Conservation (phyloP, 1,140 invertebrate genomes). For the Gryon sp. region DNA sequence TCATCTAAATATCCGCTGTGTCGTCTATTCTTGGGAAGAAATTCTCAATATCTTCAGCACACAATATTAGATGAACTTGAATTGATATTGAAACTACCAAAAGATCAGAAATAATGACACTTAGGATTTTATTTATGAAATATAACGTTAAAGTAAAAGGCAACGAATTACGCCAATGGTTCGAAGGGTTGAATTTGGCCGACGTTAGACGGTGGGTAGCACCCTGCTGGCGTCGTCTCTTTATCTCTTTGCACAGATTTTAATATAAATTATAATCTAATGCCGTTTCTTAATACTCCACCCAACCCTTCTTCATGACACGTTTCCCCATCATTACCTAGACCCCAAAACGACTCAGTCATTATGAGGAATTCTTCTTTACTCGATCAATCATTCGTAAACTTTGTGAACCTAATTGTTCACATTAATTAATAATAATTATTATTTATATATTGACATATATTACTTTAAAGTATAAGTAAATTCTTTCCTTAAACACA, state of each 20-base stretch:
- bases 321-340: constrained; percentile 60
- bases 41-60: no score
- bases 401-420: constrained; percentile 74
- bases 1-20: no score
- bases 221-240: constrained; percentile 65
- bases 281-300: constrained; percentile 78
- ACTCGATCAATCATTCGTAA: constrained; percentile 77
- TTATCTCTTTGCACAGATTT: constrained; percentile 79
- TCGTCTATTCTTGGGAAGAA: no score
- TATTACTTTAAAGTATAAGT: no score
- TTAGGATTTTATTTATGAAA: constrained; percentile 34
- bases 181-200: constrained; percentile 72
- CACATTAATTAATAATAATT: constrained; percentile 77
- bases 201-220: constrained; percentile 62
- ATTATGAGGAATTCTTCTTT: constrained; percentile 79
- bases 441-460: no score
- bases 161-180: constrained; percentile 70
- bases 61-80: no score
- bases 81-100: no score
- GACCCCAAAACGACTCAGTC: constrained; percentile 71
- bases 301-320: constrained; percentile 43
- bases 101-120: no score
- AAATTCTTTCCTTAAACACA: no score
- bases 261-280: constrained; percentile 80
- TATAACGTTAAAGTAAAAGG: constrained; percentile 30